Evolutionary conservation across 2,113 vertebrate species (phyloP), one percentile per base, ranked within the genome.

Genomic region (Dipodomys spectabilis): DNA sequence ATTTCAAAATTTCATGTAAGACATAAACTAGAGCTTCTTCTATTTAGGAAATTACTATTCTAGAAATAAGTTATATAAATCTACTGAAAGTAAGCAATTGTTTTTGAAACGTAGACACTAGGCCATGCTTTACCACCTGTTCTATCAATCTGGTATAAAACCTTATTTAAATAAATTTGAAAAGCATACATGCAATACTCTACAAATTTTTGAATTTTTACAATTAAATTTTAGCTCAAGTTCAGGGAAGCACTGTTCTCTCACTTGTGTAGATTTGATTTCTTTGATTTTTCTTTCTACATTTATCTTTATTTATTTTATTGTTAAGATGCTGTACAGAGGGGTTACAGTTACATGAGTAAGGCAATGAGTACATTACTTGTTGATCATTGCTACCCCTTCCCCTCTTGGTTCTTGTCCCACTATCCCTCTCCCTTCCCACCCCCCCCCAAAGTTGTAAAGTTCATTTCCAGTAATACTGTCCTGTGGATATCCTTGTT

Each of bases 121-220:
- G 65, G 93, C 32, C 49, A 45, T 80, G 5, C 68, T 7, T 81
- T 84, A 12, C 2, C 11, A 49, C 1, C 9, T 91, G 15, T 73
- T 84, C 35, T 67, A 75, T 39, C 62, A 83, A 69, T 18, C 13
- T 4, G 64, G 49, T 27, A 2, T 30, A 92, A 95, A 77, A 32
- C 75, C 16, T 82, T 88, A 49, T 73, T 94, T 92, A 18, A 94
- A 69, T 53, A 82, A 53, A 5, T 83, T 95, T 72, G 9, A 68
- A 82, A 95, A 92, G 18, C 20, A 44, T 13, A 72, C 6, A 49
- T 23, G 73, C 74, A 92, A 20, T 74, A 67, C 57, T 91, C 87
- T 64, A 64, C 49, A 62, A 32, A 93, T 78, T 79, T 94, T 65
- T 81, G 74, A 39, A 79, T 86, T 78, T 83, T 65, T 87, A 5